These are phyloP conservation scores for Diuraphis noxia DNA, from an alignment of 1,140 invertebrate species.

Conservation along the genomic window DNA sequence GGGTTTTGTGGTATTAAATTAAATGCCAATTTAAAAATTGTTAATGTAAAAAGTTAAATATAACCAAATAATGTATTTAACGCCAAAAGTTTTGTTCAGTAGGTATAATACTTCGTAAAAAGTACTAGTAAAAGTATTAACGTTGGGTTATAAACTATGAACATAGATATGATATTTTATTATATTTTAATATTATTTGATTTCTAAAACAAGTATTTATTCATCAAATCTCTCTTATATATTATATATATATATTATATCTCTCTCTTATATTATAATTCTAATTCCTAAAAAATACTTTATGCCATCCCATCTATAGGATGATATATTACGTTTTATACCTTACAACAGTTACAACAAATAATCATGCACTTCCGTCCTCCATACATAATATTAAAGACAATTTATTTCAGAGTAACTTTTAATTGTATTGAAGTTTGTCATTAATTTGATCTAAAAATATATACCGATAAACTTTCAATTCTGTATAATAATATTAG, in stretches of 20 bases:
- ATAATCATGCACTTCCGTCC: background rate
- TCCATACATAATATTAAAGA: background rate
- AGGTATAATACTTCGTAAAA: too few species aligned
- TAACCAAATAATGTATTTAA: background rate
- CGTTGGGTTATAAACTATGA: background rate
- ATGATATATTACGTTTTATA: background rate
- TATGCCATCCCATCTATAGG: background rate
- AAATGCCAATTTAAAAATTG: too few species aligned
- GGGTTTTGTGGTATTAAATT: too few species aligned
- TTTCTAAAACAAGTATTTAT: background rate
- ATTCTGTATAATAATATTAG: background rate
- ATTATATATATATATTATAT: too few species aligned
- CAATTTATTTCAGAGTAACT: background rate
- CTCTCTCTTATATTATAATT: too few species aligned
- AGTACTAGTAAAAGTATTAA: background rate
- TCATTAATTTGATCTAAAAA: too few species aligned
- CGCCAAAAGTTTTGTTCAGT: background rate
- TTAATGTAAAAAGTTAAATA: background rate
- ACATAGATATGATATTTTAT: background rate
- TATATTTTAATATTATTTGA: background rate
- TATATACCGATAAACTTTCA: too few species aligned
- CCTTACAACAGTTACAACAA: background rate
- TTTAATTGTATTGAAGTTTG: background rate
- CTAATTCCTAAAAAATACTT: background rate
- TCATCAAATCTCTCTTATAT: background rate